A percentile compares a stretch with the other conserved stretches of the same genome.
These are phyloP conservation scores for Fulica atra DNA, from an alignment of 2,113 vertebrate genomes.

Conservation along the genomic window DNA sequence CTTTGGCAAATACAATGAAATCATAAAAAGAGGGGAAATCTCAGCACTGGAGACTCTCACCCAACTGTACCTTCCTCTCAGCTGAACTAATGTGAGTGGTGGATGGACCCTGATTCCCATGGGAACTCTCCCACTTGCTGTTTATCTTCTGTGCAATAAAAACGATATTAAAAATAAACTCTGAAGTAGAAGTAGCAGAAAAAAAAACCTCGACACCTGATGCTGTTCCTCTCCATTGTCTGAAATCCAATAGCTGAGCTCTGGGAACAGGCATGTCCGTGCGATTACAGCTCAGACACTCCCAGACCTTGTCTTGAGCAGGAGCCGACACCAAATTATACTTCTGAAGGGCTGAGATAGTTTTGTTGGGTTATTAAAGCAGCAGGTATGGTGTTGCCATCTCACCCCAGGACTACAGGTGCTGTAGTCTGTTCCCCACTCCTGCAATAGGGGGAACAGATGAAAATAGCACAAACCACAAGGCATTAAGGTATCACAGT, in stretches of 20 bases:
- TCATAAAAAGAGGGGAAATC: slow-evolving; percentile 11
- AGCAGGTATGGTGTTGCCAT: neutral
- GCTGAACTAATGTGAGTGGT: neutral
- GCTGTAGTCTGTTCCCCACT: accelerated
- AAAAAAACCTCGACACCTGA: neutral
- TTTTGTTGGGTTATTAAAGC: neutral
- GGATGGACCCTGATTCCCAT: slow-evolving; percentile 23
- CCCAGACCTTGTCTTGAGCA: neutral
- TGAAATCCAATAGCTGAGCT: slow-evolving; percentile 25
- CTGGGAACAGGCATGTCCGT: slow-evolving; percentile 6
- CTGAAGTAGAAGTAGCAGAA: neutral
- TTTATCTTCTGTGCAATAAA: slow-evolving; percentile 58
- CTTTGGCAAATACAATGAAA: slow-evolving; percentile 34
- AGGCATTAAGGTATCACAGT: neutral
- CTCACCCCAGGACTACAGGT: neutral
- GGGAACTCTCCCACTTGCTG: slow-evolving; percentile 28
- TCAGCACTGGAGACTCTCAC: neutral
- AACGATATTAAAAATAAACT: slow-evolving; percentile 27
- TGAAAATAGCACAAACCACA: neutral
- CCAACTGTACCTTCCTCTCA: neutral
- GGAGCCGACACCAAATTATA: neutral
- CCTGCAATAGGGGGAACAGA: neutral
- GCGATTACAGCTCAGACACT: neutral
- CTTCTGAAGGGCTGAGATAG: neutral
- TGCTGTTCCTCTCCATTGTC: slow-evolving; percentile 5